phyloP scores from a whole-genome alignment of 2,113 vertebrate species.

The Semnopithecus entellus region DNA sequence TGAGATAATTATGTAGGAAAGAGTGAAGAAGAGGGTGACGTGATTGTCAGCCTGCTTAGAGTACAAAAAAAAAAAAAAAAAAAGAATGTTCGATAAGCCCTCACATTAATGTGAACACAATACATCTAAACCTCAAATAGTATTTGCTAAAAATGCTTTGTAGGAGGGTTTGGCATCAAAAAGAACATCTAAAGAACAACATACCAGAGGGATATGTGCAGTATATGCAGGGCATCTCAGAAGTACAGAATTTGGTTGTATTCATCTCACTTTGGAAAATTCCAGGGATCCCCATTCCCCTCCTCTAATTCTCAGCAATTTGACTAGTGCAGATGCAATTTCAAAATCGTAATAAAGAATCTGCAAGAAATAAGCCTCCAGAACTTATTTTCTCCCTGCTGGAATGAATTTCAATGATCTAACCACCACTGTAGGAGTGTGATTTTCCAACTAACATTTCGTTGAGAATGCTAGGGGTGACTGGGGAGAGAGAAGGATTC shows the following conservation, averaged over 20 bases:
- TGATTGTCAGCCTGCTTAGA: neutral
- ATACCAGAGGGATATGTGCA: neutral
- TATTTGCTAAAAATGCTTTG: neutral
- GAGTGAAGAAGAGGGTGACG: neutral
- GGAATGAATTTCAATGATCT: slow-evolving; percentile 60
- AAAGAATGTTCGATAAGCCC: neutral
- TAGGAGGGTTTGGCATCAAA: neutral
- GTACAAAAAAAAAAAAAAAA: neutral
- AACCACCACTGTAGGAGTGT: neutral
- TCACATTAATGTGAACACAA: neutral
- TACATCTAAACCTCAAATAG: neutral
- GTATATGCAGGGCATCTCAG: neutral
- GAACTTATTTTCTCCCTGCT: slow-evolving; percentile 23
- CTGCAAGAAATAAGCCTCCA: slow-evolving; percentile 4
- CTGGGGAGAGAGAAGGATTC: neutral
- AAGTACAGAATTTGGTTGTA: neutral
- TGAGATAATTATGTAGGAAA: slow-evolving; percentile 13
- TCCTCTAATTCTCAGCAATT: neutral
- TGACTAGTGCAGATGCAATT: neutral
- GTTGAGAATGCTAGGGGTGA: neutral
- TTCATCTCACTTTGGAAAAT: neutral
- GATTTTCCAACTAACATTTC: slow-evolving; percentile 54
- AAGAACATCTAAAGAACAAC: neutral
- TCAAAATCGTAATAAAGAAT: slow-evolving; percentile 52
- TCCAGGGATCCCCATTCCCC: neutral